Percentiles rank a stretch among this genome's conserved stretches.
Evolutionary conservation across 2,797 vertebrate species (phyloP).

Genomic region (Meriones psammophilus): DNA sequence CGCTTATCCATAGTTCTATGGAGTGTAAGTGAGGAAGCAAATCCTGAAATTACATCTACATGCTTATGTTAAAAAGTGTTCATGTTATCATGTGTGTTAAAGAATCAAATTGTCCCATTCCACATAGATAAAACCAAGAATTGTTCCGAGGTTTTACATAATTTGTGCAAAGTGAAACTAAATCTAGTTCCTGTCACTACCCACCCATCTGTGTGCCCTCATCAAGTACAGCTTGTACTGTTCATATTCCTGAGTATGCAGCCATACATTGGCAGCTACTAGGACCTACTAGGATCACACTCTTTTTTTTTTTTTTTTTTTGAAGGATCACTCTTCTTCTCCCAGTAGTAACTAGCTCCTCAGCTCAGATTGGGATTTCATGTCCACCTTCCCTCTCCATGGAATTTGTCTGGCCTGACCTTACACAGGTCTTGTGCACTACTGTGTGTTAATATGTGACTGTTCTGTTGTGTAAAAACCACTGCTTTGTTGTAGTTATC

Average conservation of each 20-base stretch:
- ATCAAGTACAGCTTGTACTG: background rate
- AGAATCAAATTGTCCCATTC: background rate
- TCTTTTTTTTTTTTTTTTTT: no score
- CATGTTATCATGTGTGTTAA: slow-evolving; percentile 3
- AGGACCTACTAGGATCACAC: background rate
- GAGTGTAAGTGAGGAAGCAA: slow-evolving; percentile 13
- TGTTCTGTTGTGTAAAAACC: background rate
- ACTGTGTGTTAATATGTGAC: background rate
- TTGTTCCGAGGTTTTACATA: slow-evolving; percentile 32
- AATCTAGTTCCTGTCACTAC: background rate
- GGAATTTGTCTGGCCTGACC: background rate
- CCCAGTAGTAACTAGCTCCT: background rate
- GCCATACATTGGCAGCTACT: no score
- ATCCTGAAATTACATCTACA: slow-evolving; percentile 12
- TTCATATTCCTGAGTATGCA: background rate
- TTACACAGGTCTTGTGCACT: background rate
- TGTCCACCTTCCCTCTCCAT: background rate
- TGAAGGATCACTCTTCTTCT: no score
- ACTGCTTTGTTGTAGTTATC: background rate
- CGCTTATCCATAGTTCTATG: background rate
- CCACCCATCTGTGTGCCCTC: background rate
- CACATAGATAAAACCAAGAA: background rate
- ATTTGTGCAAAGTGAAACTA: slow-evolving; percentile 60
- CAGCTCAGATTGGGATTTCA: background rate
- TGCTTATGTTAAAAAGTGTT: slow-evolving; percentile 18